Evolutionary conservation across 2,888 invertebrate genomes (phyloP).

Genomic region (Nephrotoma flavescens): DNA sequence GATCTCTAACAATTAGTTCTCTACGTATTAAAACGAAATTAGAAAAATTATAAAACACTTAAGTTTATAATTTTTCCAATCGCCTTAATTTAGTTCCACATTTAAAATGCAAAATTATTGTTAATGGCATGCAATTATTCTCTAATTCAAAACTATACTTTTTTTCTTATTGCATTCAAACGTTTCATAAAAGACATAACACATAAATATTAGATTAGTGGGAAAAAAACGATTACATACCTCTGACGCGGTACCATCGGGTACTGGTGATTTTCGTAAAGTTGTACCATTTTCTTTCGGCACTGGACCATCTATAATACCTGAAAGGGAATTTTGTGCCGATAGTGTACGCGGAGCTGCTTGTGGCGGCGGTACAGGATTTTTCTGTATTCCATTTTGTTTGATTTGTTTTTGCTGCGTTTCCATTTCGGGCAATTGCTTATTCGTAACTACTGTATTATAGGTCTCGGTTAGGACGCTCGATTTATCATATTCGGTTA

Average conservation of each 20-base stretch:
- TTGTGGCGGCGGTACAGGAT: slow-evolving; percentile 10
- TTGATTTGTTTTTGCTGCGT: neutral
- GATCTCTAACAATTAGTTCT: neutral
- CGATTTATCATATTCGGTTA: slow-evolving; percentile 17
- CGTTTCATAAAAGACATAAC: neutral
- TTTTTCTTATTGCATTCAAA: neutral
- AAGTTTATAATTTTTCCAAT: neutral
- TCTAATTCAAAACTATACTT: neutral
- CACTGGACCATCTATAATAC: neutral
- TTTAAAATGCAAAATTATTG: neutral
- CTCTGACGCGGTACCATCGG: neutral
- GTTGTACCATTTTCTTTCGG: slow-evolving; percentile 1
- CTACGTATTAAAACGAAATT: neutral
- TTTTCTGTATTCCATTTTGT: slow-evolving; percentile 7
- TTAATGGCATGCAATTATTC: neutral
- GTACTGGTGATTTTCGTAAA: neutral
- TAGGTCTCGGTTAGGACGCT: slow-evolving; percentile 10
- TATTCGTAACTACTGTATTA: slow-evolving; percentile 11
- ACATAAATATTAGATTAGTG: neutral
- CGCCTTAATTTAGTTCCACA: neutral
- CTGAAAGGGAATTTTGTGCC: slow-evolving; percentile 36
- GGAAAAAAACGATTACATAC: neutral
- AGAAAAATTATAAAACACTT: neutral
- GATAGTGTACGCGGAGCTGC: slow-evolving; percentile 31
- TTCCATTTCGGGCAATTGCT: slow-evolving; percentile 15